Evolutionary conservation across 2,113 vertebrate genomes (phyloP).

Genomic region (Agelaius phoeniceus): DNA sequence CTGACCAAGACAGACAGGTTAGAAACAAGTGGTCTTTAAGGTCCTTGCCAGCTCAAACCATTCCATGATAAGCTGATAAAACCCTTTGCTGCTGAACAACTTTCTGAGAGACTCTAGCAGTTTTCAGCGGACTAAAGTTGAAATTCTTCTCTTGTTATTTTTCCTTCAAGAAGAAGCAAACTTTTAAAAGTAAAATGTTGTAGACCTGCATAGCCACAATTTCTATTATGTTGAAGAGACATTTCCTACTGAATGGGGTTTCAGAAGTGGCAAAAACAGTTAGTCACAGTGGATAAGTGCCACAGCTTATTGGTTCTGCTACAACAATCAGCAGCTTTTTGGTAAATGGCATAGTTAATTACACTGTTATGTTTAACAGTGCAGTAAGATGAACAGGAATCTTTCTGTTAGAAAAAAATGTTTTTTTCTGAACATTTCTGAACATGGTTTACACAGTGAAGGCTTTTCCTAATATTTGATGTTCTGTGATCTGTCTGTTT

Average conservation of each 20-base stretch:
- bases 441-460: background rate
- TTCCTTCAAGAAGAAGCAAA: background rate
- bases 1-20: background rate
- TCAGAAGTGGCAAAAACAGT: background rate
- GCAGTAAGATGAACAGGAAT: background rate
- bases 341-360: background rate
- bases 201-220: background rate
- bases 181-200: background rate
- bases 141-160: background rate
- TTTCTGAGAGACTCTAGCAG: background rate
- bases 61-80: background rate
- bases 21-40: background rate
- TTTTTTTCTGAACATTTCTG: no score
- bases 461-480: background rate
- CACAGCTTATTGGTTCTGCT: slow-evolving; percentile 23
- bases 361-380: background rate
- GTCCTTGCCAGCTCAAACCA: background rate
- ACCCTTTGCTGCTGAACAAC: background rate
- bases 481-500: background rate
- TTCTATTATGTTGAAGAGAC: background rate
- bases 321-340: background rate
- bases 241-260: background rate
- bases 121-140: background rate
- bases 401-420: background rate
- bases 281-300: slow-evolving; percentile 51